Evolutionary conservation across 2,888 invertebrate genomes (phyloP), one percentile per base, ranked within the genome.

Genomic region (Athalia cordata): DNA sequence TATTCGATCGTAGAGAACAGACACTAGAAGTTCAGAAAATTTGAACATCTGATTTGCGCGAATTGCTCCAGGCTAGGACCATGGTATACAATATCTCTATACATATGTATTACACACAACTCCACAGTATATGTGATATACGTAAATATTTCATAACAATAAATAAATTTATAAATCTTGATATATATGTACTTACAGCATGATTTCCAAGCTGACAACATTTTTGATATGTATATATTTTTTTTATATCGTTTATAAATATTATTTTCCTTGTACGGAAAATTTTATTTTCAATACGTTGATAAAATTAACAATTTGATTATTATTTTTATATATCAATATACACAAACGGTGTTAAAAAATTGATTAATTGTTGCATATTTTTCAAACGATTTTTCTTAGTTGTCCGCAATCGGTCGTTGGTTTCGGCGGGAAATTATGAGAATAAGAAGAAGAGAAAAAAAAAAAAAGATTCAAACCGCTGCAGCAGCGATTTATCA

Each of bases 171-270:
- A 49, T 49, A 49, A 29, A 13, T 50, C 0, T 13, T 3, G 47
- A 52, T 6, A 68, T 55, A 9, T 11, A 11, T 6, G 29, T 52
- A 87, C 87, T 87, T 83, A 87, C 87, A 87, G 81, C 86, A 87
- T 9, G 81, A 50, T 77, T 80, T 85, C 82, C 84, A 85, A 49
- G 78, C 8, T 2, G 84, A 81, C 49, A 85, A 75, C 84, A 86
- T 87, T 74, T 62, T 79, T 62, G 0, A 52, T n/a, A 5, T 13
- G 3, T 50, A 67, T 15, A n/a, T n/a, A n/a, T 67, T 67, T 50
- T 11, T 4, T 5, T 47, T n/a, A 11, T n/a, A 47, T 5, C 9
- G n/a, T 65, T 29, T 29, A 29, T 29, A 29, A 2, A 29, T 29
- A 29, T 29, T 29, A 29, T 29, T 29, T 29, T 29, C 29, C 29